Conservation (phyloP, 2,113 vertebrate genomes). For the Pterophyllum scalare region DNA sequence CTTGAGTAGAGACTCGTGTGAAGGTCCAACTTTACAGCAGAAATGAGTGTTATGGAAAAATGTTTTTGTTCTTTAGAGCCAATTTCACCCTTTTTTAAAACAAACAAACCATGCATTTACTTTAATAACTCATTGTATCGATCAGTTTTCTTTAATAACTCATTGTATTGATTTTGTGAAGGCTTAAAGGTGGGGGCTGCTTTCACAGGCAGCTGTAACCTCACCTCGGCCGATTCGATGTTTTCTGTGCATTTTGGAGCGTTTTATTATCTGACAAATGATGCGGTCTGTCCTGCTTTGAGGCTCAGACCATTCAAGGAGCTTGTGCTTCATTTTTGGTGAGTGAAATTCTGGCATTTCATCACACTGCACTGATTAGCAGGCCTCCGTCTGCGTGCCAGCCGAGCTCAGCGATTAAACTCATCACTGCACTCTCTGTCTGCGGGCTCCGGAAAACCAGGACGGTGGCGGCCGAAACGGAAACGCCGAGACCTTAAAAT, state of each 20-base stretch:
- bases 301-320: too few species aligned
- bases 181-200: too few species aligned
- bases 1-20: not conserved
- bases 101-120: not conserved
- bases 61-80: not conserved
- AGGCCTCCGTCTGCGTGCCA: not conserved
- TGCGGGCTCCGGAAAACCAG: not conserved
- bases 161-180: too few species aligned
- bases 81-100: not conserved
- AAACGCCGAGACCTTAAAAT: not conserved
- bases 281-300: too few species aligned
- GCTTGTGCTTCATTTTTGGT: too few species aligned
- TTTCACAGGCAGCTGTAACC: too few species aligned
- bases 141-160: not conserved
- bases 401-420: not conserved
- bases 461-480: not conserved
- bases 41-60: not conserved
- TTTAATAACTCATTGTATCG: not conserved
- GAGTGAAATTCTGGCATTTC: too few species aligned
- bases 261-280: too few species aligned
- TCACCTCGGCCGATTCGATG: too few species aligned
- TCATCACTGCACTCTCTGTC: not conserved
- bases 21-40: not conserved
- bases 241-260: too few species aligned
- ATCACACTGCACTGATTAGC: not conserved